Evolutionary conservation across 2,888 invertebrate genomes (phyloP).

Genomic region (Scelioninae gen. 2): DNA sequence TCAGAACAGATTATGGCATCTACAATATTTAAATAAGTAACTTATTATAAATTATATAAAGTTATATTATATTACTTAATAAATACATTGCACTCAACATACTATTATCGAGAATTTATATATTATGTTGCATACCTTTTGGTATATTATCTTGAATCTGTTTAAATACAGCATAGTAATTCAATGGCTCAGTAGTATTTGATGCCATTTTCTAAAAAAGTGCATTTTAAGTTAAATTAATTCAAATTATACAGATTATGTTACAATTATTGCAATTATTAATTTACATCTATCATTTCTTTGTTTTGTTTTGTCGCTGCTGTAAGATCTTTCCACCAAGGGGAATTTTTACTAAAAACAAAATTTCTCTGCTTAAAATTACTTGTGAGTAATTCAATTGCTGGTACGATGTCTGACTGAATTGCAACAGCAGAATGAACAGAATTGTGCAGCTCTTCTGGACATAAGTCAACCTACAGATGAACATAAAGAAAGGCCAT

Average conservation of each 20-base stretch:
- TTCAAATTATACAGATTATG: too few relatives aligned
- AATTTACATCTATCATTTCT: slow-evolving; percentile 80
- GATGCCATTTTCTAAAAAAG: slow-evolving; percentile 79
- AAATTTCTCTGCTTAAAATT: slow-evolving; percentile 79
- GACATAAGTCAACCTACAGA: slow-evolving; percentile 85
- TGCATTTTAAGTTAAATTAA: too few relatives aligned
- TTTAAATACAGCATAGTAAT: slow-evolving; percentile 95
- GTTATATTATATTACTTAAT: not conserved
- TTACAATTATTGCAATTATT: slow-evolving; percentile 3
- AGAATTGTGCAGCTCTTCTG: slow-evolving; percentile 96
- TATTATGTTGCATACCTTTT: too few relatives aligned
- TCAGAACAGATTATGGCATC: slow-evolving; percentile 96
- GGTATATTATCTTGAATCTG: slow-evolving; percentile 87
- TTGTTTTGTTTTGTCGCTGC: slow-evolving; percentile 85
- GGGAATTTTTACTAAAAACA: slow-evolving; percentile 75
- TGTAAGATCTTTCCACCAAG: slow-evolving; percentile 87
- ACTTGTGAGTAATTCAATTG: slow-evolving; percentile 80
- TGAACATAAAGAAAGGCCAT: too few relatives aligned
- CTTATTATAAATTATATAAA: too few relatives aligned
- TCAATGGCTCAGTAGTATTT: slow-evolving; percentile 86
- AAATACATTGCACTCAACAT: too few relatives aligned
- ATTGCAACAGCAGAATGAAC: slow-evolving; percentile 87
- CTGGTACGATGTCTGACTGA: slow-evolving; percentile 88
- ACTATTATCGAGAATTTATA: too few relatives aligned
- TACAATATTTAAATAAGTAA: slow-evolving; percentile 65